These are phyloP conservation scores for Fistularia commersonii DNA, from an alignment of 2,797 vertebrate genomes.

Conservation along the genomic window DNA sequence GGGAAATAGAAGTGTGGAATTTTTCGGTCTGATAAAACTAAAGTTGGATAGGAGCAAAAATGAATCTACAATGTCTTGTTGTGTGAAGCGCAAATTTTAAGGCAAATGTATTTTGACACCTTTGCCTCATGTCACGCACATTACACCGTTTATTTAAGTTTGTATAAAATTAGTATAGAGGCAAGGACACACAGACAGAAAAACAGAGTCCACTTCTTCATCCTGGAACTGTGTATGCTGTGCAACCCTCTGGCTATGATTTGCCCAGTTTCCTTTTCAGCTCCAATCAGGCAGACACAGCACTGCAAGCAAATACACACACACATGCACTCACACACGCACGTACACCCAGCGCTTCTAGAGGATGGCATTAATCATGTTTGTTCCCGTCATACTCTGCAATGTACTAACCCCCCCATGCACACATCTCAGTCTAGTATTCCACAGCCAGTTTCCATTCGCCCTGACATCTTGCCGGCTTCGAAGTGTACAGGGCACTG, in stretches of 20 bases:
- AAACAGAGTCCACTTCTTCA: constrained; percentile 29
- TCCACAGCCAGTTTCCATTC: constrained; percentile 18
- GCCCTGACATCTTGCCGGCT: constrained; percentile 14
- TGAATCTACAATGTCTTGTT: too few species aligned
- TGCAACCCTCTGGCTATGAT: constrained; percentile 51
- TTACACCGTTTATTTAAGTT: not conserved
- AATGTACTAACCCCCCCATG: constrained; percentile 15
- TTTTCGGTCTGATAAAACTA: too few species aligned
- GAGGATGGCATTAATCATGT: constrained; percentile 55
- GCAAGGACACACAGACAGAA: constrained; percentile 2
- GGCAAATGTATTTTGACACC: too few species aligned
- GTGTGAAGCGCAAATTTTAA: too few species aligned
- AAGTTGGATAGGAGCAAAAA: too few species aligned
- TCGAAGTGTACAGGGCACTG: not conserved
- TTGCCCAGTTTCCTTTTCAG: constrained; percentile 63
- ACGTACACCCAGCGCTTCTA: constrained; percentile 18
- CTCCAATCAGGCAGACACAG: constrained; percentile 61
- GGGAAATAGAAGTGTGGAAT: too few species aligned
- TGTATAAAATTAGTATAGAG: not conserved
- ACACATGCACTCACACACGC: constrained; percentile 9
- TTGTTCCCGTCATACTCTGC: constrained; percentile 39
- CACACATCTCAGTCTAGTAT: too few species aligned
- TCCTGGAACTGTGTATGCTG: constrained; percentile 28
- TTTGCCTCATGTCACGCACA: too few species aligned
- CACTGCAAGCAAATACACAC: not conserved